Percentiles rank a stretch among this genome's conserved stretches.
phyloP scores from a whole-genome alignment of 1,140 invertebrate genomes.

The Papilio polyxenes region DNA sequence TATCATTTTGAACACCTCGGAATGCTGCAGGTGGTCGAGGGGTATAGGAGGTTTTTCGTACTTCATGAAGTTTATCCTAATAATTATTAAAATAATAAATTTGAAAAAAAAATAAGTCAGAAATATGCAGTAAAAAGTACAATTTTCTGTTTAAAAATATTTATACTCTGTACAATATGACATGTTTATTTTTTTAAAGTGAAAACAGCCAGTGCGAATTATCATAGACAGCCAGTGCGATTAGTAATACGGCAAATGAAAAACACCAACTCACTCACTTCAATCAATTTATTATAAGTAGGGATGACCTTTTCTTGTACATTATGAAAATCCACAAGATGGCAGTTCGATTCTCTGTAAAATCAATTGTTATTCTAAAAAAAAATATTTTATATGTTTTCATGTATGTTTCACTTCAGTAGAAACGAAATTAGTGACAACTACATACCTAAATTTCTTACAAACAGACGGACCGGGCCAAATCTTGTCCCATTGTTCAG shows the following conservation, averaged over 20 bases:
- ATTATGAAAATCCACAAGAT: conserved; percentile 62
- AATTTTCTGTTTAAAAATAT: background rate
- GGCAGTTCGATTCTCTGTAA: conserved; percentile 74
- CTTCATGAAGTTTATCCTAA: conserved; percentile 89
- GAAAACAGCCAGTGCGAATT: background rate
- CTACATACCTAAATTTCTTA: conserved; percentile 77
- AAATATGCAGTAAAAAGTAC: background rate
- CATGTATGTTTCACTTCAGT: background rate
- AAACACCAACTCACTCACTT: conserved; percentile 65
- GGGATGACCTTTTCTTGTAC: conserved; percentile 49
- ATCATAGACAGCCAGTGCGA: background rate
- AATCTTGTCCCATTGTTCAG: conserved; percentile 77
- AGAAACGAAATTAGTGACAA: conserved; percentile 12
- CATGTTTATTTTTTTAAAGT: no score
- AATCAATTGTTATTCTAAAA: conserved; percentile 36
- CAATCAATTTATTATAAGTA: conserved; percentile 59
- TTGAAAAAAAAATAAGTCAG: background rate
- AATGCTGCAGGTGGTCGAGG: conserved; percentile 86
- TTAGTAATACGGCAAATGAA: background rate
- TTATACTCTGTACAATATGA: background rate
- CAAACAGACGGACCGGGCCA: conserved; percentile 76
- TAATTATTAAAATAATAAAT: background rate
- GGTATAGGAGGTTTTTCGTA: conserved; percentile 87
- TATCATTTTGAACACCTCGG: conserved; percentile 87
- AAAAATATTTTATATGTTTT: background rate